Conservation (phyloP, 64 coral and sea anemone genomes). For the Pachyseris speciosa region DNA sequence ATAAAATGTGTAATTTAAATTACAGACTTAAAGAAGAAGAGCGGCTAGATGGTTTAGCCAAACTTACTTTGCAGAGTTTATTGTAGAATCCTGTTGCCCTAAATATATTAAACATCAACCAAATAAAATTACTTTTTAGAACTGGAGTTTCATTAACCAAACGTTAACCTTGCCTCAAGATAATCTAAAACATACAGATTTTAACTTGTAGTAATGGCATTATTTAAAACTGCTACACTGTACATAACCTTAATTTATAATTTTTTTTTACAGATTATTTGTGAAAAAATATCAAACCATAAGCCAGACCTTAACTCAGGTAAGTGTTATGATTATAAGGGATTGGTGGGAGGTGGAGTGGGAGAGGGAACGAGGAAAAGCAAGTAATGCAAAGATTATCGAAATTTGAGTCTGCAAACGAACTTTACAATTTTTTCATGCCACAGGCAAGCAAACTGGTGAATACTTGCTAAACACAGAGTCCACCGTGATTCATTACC, state of each 20-base stretch:
- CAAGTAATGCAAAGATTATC: background rate
- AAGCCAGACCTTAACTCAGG: conserved; percentile 18
- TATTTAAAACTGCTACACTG: conserved; percentile 16
- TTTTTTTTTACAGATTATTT: conserved; percentile 1
- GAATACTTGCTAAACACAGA: background rate
- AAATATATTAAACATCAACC: background rate
- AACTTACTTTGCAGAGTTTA: background rate
- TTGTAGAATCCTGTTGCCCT: background rate
- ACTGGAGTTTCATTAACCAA: background rate
- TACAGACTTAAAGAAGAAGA: conserved; percentile 71
- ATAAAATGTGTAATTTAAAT: conserved; percentile 55
- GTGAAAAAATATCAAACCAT: conserved; percentile 14
- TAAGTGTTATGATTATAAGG: background rate
- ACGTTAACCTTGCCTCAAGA: background rate
- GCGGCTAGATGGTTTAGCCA: conserved; percentile 51
- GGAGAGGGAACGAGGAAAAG: background rate
- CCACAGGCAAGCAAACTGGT: background rate
- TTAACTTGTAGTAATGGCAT: background rate
- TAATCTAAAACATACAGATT: background rate
- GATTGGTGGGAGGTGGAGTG: background rate
- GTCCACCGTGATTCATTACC: background rate
- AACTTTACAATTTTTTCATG: conserved; percentile 2
- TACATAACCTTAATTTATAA: conserved; percentile 3
- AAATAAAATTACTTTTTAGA: background rate
- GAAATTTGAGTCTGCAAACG: background rate